phyloP scores from a whole-genome alignment of 2,113 vertebrate genomes.

The Carassius gibelio region DNA sequence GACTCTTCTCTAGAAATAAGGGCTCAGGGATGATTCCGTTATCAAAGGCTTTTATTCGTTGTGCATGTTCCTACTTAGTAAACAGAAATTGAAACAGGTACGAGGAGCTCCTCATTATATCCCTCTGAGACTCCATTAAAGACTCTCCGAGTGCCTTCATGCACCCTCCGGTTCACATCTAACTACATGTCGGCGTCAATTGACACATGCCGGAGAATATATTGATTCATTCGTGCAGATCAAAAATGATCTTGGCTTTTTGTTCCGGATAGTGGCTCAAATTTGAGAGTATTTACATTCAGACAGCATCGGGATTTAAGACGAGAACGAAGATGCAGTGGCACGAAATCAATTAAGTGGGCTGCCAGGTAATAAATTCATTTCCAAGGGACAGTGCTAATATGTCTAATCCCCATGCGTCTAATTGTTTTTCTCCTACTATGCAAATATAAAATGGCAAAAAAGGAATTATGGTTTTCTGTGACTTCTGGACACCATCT shows the following conservation, averaged over 20 bases:
- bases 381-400: slow-evolving; percentile 64
- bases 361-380: slow-evolving; percentile 65
- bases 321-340: slow-evolving; percentile 63
- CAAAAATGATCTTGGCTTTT: slow-evolving; percentile 16
- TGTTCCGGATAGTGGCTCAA: background rate
- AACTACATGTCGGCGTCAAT: background rate
- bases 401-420: slow-evolving; percentile 60
- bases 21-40: slow-evolving; percentile 55
- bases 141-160: slow-evolving; percentile 40
- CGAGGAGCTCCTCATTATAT: slow-evolving; percentile 40
- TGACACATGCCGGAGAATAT: slow-evolving; percentile 6
- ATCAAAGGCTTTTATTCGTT: slow-evolving; percentile 63
- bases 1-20: slow-evolving; percentile 55
- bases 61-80: slow-evolving; percentile 49
- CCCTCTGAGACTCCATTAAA: slow-evolving; percentile 56
- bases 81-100: slow-evolving; percentile 41
- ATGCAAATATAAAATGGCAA: slow-evolving; percentile 67
- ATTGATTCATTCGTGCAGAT: slow-evolving; percentile 23
- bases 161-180: slow-evolving; percentile 44
- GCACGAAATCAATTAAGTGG: slow-evolving; percentile 71
- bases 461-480: slow-evolving; percentile 57
- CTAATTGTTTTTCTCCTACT: slow-evolving; percentile 59
- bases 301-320: slow-evolving; percentile 44
- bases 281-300: slow-evolving; percentile 60
- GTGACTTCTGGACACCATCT: slow-evolving; percentile 59